A percentile compares a stretch with the other conserved stretches of the same genome.
Conservation (phyloP, 1,140 invertebrate species). For the Bombus difficillimus region DNA sequence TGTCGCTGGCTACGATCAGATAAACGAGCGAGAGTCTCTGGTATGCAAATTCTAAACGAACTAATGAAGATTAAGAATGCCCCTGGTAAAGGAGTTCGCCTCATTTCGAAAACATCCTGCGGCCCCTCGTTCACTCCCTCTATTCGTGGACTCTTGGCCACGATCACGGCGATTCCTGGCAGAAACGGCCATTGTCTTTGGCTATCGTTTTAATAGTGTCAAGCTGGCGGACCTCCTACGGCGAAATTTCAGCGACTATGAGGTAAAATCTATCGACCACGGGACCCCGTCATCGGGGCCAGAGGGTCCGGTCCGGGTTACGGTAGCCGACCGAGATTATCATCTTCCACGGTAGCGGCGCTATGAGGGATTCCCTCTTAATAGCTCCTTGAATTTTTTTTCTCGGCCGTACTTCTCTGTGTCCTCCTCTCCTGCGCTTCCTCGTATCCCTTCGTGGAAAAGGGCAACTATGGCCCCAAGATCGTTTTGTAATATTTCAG, state of each 20-base stretch:
- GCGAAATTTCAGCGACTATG: slow-evolving; percentile 70
- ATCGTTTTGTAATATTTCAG: slow-evolving; percentile 63
- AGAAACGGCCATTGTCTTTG: slow-evolving; percentile 69
- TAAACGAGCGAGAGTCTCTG: slow-evolving; percentile 70
- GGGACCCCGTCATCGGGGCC: slow-evolving; percentile 48
- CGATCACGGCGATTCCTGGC: slow-evolving; percentile 72
- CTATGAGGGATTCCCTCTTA: slow-evolving; percentile 69
- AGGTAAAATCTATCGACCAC: slow-evolving; percentile 66
- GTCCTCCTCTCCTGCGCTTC: slow-evolving; percentile 13
- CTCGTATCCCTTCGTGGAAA: slow-evolving; percentile 61
- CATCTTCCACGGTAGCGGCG: slow-evolving; percentile 67
- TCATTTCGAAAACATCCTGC: slow-evolving; percentile 75
- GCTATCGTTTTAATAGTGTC: slow-evolving; percentile 59
- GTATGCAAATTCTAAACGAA: slow-evolving; percentile 77
- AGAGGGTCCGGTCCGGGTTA: slow-evolving; percentile 42
- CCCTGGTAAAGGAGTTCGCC: slow-evolving; percentile 73
- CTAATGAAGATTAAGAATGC: slow-evolving; percentile 81
- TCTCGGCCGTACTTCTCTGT: neutral
- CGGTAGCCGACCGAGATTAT: slow-evolving; percentile 72
- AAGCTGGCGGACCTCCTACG: slow-evolving; percentile 75
- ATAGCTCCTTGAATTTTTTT: slow-evolving; percentile 69
- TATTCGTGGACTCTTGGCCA: neutral
- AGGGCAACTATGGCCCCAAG: neutral
- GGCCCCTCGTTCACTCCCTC: neutral
- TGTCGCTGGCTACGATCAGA: slow-evolving; percentile 74